Conservation (phyloP, 35 echinoderm and acorn worm genomes). For the Stichopus chloronotus region DNA sequence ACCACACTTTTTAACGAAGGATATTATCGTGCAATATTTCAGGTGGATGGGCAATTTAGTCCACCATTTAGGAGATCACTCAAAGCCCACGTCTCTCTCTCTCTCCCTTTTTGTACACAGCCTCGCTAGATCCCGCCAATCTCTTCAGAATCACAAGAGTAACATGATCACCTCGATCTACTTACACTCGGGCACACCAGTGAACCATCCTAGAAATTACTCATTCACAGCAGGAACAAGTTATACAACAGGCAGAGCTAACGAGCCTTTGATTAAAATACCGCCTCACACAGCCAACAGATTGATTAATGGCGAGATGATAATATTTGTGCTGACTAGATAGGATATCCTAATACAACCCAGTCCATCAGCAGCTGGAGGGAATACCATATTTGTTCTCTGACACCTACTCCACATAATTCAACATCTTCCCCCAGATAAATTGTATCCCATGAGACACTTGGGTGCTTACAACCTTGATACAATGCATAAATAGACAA, state of each 20-base stretch:
- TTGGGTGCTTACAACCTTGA: not conserved
- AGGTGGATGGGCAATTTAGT: too few relatives aligned
- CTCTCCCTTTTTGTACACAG: too few relatives aligned
- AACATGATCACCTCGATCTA: slow-evolving; percentile 5
- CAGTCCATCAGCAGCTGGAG: slow-evolving; percentile 27
- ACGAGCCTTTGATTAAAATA: slow-evolving; percentile 25
- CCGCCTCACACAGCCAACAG: not conserved
- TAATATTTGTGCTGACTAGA: not conserved
- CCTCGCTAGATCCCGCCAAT: not conserved
- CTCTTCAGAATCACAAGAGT: not conserved
- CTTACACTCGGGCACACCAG: not conserved
- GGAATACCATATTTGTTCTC: slow-evolving; percentile 17
- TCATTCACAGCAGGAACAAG: slow-evolving; percentile 14
- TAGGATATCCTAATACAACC: not conserved
- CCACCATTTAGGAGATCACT: too few relatives aligned
- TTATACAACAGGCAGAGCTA: slow-evolving; percentile 14
- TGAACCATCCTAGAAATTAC: slow-evolving; percentile 51
- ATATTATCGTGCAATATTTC: too few relatives aligned
- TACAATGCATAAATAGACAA: not conserved
- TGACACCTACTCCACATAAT: slow-evolving; percentile 30
- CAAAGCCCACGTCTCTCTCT: too few relatives aligned
- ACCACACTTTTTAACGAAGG: too few relatives aligned
- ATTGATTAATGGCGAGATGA: slow-evolving; percentile 1
- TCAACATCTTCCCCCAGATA: not conserved
- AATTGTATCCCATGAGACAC: not conserved